Conservation (phyloP, 2,888 invertebrate species). For the Euzetes globulus region DNA sequence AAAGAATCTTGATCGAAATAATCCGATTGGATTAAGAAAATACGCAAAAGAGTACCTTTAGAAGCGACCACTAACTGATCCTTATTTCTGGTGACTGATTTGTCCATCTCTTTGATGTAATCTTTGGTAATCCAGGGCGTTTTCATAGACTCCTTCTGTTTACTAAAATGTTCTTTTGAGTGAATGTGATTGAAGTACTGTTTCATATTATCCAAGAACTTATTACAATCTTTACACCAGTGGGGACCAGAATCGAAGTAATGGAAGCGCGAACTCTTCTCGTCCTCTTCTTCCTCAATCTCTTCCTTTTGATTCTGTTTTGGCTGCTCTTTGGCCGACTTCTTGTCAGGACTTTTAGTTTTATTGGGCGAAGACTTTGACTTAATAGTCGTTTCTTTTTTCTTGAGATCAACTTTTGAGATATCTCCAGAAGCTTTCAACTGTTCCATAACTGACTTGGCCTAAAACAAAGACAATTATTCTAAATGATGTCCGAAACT, state of each 20-base stretch:
- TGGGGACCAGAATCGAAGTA: conserved; percentile 18
- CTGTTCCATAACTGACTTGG: neutral
- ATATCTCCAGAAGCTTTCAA: neutral
- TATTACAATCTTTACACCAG: neutral
- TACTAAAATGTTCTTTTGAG: neutral
- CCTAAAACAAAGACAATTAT: neutral
- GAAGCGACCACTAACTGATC: neutral
- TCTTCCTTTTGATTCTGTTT: neutral
- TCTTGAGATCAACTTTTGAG: neutral
- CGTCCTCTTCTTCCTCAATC: neutral
- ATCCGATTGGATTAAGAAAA: too few relatives aligned
- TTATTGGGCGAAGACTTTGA: neutral
- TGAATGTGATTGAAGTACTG: conserved; percentile 11
- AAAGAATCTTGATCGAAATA: neutral
- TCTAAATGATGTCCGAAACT: neutral
- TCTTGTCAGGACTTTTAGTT: neutral
- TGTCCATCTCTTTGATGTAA: neutral
- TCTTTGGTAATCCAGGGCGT: conserved; percentile 16
- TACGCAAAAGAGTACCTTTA: neutral
- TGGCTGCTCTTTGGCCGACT: neutral
- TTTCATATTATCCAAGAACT: neutral
- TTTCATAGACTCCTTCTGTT: neutral
- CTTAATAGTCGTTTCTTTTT: neutral
- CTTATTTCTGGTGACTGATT: neutral
- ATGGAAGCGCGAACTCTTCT: neutral